Evolutionary conservation across 1,140 invertebrate genomes (phyloP).

Genomic region (Macrostomum lignano): DNA sequence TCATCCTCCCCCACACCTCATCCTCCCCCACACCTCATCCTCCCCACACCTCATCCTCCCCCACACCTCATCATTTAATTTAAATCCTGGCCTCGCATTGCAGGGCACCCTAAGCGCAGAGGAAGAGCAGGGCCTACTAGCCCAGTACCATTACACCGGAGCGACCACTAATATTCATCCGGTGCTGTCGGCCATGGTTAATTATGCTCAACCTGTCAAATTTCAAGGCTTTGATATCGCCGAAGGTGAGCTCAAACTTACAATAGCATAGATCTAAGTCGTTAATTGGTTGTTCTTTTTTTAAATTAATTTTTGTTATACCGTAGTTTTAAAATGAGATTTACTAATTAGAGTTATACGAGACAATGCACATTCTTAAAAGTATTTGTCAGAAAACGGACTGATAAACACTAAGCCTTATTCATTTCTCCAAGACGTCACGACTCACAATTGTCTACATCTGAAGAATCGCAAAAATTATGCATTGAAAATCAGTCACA

Average conservation of each 20-base stretch:
- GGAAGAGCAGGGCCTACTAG: constrained; percentile 33
- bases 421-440: too few species aligned
- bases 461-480: too few species aligned
- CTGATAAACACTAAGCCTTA: too few species aligned
- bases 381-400: too few species aligned
- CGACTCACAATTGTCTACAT: too few species aligned
- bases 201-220: constrained; percentile 96
- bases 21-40: too few species aligned
- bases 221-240: constrained; percentile 89
- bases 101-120: constrained; percentile 30
- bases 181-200: constrained; percentile 85
- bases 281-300: constrained; percentile 4
- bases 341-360: too few species aligned
- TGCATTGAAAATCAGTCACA: too few species aligned
- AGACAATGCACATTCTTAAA: too few species aligned
- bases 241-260: constrained; percentile 41
- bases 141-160: constrained; percentile 51
- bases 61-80: too few species aligned
- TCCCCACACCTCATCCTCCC: constrained; percentile 6
- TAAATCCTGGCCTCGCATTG: too few species aligned
- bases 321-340: background rate
- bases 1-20: too few species aligned
- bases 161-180: constrained; percentile 96
- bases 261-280: background rate
- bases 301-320: constrained; percentile 12